Evolutionary conservation across 2,113 vertebrate genomes (phyloP), one percentile per base, ranked within the genome.

Genomic region (Orientallactaga bullata): DNA sequence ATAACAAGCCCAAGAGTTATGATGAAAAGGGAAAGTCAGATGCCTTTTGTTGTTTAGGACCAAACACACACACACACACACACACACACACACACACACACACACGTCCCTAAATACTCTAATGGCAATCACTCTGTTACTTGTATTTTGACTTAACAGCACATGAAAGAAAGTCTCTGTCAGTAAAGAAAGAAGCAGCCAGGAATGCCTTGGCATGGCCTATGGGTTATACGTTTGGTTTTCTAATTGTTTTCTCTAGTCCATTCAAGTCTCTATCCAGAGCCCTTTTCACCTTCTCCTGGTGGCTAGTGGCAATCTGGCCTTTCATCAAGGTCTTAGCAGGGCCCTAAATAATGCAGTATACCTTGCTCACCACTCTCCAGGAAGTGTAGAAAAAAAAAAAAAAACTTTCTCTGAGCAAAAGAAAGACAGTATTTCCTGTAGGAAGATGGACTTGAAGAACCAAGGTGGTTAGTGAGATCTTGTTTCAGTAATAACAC

Each of bases 1-100:
- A 88, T 61, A 96, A 74, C 80, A 86, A 94, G 88, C 73, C 74
- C 79, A 51, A 90, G 95, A 93, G 97, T 97, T 97, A 94, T 1
- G 11, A 89, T 95, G 60, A 73, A 78, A 92, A 72, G 39, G 65
- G 58, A 96, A 96, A 94, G 26, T 85, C 77, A 94, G 91, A 92
- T 93, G 93, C 55, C 69, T 95, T 97, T 94, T 96, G 89, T 95
- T 88, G 93, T 83, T 79, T 81, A 77, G 74, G 94, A 83, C 88
- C 39, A 85, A 94, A 92, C 94, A 84, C 91, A 91, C 35, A 35
- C 42, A 47, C 63, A 65, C 20, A 23, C 20, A 6, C 63, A 65
- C 63, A 65, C 63, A 23, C 20, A 18, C 63, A 65, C 63, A 23
- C 63, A 35, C 69, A n/a, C 28, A 32, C 8, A 13, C 23, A 65